phyloP scores from a whole-genome alignment of 2,113 vertebrate species.

The Corvus hawaiiensis region DNA sequence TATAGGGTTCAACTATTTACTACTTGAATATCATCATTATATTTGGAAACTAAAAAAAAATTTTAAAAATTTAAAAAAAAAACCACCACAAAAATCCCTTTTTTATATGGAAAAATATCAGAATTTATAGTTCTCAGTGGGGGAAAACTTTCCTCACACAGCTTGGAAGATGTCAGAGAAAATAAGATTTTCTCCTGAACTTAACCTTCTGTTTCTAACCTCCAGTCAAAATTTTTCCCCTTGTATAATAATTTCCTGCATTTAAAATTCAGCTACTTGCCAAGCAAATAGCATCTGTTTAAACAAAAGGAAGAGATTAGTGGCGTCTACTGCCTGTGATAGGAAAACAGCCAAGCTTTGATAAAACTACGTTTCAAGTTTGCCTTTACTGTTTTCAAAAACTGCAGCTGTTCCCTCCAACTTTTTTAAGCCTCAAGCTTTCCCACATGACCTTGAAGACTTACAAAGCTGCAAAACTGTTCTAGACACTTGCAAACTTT shows the following conservation, averaged over 20 bases:
- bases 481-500: neutral
- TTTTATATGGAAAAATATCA: neutral
- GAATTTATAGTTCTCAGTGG: neutral
- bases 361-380: neutral
- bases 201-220: neutral
- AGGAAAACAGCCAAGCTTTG: constrained; percentile 13
- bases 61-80: neutral
- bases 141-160: neutral
- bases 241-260: neutral
- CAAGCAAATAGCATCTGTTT: constrained; percentile 24
- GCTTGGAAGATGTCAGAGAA: neutral
- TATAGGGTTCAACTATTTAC: neutral
- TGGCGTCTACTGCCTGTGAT: neutral
- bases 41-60: neutral
- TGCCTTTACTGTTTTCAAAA: constrained; percentile 22
- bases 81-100: neutral
- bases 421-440: neutral
- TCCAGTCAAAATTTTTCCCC: neutral
- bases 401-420: constrained; percentile 13
- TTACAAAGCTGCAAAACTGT: neutral
- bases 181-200: neutral
- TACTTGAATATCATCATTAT: neutral
- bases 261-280: constrained; percentile 20
- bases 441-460: constrained; percentile 14
- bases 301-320: constrained; percentile 48